These are phyloP conservation scores for Uropetala carovei DNA, from an alignment of 2,888 invertebrate genomes.

Conservation along the genomic window DNA sequence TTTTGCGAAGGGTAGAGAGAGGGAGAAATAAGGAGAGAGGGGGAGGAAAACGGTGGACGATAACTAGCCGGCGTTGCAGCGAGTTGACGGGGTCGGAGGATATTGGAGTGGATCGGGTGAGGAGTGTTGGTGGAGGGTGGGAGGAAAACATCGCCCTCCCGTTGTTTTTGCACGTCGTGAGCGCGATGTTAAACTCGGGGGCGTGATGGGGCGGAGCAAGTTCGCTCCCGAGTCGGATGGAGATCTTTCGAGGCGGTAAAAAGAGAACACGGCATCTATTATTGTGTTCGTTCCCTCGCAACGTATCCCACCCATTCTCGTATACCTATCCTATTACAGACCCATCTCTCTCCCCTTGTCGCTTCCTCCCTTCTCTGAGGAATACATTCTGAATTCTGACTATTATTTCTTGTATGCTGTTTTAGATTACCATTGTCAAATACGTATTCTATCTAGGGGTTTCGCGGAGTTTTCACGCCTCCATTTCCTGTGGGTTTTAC, in stretches of 20 bases:
- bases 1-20: neutral
- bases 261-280: neutral
- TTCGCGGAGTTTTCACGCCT: too few relatives aligned
- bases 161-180: constrained; percentile 15
- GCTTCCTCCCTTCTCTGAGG: neutral
- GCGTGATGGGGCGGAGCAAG: neutral
- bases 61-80: too few relatives aligned
- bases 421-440: too few relatives aligned
- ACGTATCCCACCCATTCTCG: neutral
- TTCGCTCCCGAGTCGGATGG: neutral
- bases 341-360: neutral
- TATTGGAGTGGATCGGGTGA: neutral
- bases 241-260: neutral
- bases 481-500: too few relatives aligned
- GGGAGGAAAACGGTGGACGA: neutral
- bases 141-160: neutral
- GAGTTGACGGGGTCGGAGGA: neutral
- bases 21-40: neutral
- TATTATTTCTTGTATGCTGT: too few relatives aligned
- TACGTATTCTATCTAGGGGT: neutral
- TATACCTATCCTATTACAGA: neutral
- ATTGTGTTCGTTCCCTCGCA: neutral
- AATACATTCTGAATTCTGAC: too few relatives aligned
- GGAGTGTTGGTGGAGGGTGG: neutral
- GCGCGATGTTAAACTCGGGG: constrained; percentile 11